Evolutionary conservation across 2,888 invertebrate species (phyloP).

Genomic region (Colletes collaris): DNA sequence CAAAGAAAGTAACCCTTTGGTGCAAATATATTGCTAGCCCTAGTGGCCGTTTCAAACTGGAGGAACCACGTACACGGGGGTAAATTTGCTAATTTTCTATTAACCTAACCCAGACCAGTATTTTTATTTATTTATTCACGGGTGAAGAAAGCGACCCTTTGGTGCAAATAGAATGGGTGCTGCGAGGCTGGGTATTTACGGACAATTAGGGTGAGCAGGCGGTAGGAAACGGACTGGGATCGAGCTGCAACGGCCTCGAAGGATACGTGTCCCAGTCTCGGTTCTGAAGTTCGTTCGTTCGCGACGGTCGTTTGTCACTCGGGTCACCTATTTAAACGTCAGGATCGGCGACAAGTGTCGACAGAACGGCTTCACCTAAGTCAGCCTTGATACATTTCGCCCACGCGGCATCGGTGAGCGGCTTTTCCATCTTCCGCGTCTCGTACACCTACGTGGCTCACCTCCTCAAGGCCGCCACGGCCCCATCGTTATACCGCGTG

Average conservation of each 20-base stretch:
- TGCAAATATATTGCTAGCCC: too few species aligned
- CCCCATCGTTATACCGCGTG: conserved; percentile 63
- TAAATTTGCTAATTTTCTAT: too few species aligned
- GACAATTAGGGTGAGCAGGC: conserved; percentile 13
- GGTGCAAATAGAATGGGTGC: too few species aligned
- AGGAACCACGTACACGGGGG: too few species aligned
- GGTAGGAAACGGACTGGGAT: background rate
- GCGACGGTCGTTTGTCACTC: conserved; percentile 68
- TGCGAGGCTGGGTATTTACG: too few species aligned
- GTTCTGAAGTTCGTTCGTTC: conserved; percentile 63
- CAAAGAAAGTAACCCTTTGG: too few species aligned
- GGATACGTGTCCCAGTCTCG: conserved; percentile 32
- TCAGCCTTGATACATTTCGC: conserved; percentile 80
- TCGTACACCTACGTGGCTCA: conserved; percentile 78
- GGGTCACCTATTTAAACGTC: conserved; percentile 67
- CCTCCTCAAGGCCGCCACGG: conserved; percentile 75
- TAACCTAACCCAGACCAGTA: too few species aligned
- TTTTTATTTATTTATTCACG: too few species aligned
- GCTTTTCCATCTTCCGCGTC: conserved; percentile 82
- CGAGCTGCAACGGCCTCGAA: conserved; percentile 9
- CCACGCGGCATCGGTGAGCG: conserved; percentile 74
- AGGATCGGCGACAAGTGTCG: conserved; percentile 70
- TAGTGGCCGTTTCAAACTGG: too few species aligned
- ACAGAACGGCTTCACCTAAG: conserved; percentile 63
- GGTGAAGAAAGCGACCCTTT: too few species aligned